Evolutionary conservation across 2,888 invertebrate species (phyloP), one percentile per base, ranked within the genome.

Genomic region (Caenorhabditis doughertyi): DNA sequence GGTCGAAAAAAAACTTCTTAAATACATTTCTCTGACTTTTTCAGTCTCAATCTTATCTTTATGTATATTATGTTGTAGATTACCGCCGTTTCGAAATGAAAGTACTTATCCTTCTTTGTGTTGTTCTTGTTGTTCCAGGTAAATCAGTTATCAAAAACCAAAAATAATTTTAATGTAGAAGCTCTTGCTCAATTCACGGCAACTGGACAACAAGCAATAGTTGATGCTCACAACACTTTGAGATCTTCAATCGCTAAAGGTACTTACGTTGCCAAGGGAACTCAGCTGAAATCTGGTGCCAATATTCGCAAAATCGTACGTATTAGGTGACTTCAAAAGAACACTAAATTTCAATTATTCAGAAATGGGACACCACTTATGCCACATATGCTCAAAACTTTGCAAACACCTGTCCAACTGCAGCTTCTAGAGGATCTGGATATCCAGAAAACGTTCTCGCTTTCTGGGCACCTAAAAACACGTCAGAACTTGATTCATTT

Each of bases 191-290:
- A 74, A 11, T 74, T 74, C 35, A 27, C 42, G 13, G 11, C 42
- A 21, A 18, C 56, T 32, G 56, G 55, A 21, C 74, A 74, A 25
- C n/a, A 23, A 0, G 56, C 16, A 21, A 74, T 74, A 23, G 56
- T 74, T 13, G 49, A 74, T 47, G 65, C 65, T 11, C 74, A 74
- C 25, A 74, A 74, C 47, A 74, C 16, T 1, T 32, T 74, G 44
- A 51, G 65, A 65, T 65, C 65, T 53, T 64, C 64, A 3, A 71
- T 81, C 29, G 76, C 81, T 16, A 65, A 65, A 44, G 74, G 74
- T 44, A 74, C 64, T 8, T 74, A 74, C 21, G 56, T 62, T 1
- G 74, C 56, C 8, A 65, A 56, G 11, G 71, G 67, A 23, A 67
- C 44, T 0, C 49, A 18, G 55, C 51, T 65, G 35, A 21, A 42